Evolutionary conservation across 1,140 invertebrate genomes (phyloP).

Genomic region (Ganaspis sp.): DNA sequence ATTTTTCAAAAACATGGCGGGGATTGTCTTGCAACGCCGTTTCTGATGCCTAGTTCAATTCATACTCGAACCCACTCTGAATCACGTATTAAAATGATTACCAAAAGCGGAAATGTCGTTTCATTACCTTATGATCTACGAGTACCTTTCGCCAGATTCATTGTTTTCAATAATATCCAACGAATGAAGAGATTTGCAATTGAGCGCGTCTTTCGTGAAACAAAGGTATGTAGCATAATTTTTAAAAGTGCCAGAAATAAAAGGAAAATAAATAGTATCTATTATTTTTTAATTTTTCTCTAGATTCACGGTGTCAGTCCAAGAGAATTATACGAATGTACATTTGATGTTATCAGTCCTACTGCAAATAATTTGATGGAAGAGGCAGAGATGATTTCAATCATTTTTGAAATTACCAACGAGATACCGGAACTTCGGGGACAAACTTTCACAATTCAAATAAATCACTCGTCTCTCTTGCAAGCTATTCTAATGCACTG

Average conservation of each 20-base stretch:
- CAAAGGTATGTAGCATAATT: slow-evolving; percentile 77
- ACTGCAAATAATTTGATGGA: slow-evolving; percentile 82
- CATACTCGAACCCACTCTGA: slow-evolving; percentile 78
- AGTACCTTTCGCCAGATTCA: slow-evolving; percentile 87
- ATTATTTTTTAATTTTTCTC: slow-evolving; percentile 35
- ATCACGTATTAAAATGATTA: slow-evolving; percentile 88
- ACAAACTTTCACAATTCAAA: slow-evolving; percentile 83
- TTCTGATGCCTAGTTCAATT: slow-evolving; percentile 84
- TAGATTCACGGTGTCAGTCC: slow-evolving; percentile 88
- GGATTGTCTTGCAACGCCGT: slow-evolving; percentile 83
- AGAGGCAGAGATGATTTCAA: slow-evolving; percentile 90
- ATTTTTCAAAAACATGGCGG: slow-evolving; percentile 89
- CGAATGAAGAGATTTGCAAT: slow-evolving; percentile 90
- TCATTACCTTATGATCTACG: slow-evolving; percentile 87
- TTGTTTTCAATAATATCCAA: slow-evolving; percentile 88
- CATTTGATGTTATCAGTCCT: slow-evolving; percentile 94
- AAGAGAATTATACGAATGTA: slow-evolving; percentile 91
- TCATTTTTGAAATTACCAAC: slow-evolving; percentile 86
- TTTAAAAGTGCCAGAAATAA: no score
- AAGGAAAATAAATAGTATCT: neutral
- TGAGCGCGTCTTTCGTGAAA: slow-evolving; percentile 91
- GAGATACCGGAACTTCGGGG: slow-evolving; percentile 82
- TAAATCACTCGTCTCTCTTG: slow-evolving; percentile 91
- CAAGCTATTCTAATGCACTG: slow-evolving; percentile 87
- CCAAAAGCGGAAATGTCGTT: slow-evolving; percentile 87